Conservation (phyloP, 2,888 invertebrate species). For the Stegana nigrithorax region DNA sequence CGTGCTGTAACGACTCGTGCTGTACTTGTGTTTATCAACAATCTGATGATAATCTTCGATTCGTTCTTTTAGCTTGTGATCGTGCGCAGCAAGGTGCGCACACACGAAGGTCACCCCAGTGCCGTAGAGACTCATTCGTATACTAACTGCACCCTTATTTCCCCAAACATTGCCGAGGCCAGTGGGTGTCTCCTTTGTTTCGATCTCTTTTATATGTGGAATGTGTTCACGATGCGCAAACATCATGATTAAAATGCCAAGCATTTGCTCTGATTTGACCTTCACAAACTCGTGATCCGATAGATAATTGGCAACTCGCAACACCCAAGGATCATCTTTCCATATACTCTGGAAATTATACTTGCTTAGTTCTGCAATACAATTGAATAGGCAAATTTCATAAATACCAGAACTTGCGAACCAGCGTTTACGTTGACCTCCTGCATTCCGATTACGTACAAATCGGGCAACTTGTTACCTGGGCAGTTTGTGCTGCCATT, state of each 20-base stretch:
- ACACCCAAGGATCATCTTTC: slow-evolving; percentile 87
- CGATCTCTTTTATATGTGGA: slow-evolving; percentile 82
- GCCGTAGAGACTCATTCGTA: slow-evolving; percentile 88
- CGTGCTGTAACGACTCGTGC: slow-evolving; percentile 78
- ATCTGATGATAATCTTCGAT: slow-evolving; percentile 90
- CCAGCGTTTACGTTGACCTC: slow-evolving; percentile 90
- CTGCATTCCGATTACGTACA: slow-evolving; percentile 89
- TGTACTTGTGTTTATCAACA: slow-evolving; percentile 83
- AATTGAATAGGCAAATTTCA: no score
- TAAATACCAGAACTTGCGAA: slow-evolving; percentile 82
- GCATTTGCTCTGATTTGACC: slow-evolving; percentile 82
- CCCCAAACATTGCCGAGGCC: slow-evolving; percentile 91
- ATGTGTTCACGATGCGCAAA: slow-evolving; percentile 85
- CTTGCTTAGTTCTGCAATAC: no score
- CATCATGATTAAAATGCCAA: slow-evolving; percentile 84
- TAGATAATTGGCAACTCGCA: slow-evolving; percentile 75
- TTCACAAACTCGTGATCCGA: slow-evolving; percentile 79
- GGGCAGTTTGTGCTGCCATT: slow-evolving; percentile 72
- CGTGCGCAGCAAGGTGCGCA: slow-evolving; percentile 91
- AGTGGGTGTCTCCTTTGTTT: slow-evolving; percentile 87
- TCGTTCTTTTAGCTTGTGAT: slow-evolving; percentile 83
- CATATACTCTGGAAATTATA: no score
- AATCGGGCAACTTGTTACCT: slow-evolving; percentile 78
- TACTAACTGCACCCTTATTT: slow-evolving; percentile 88
- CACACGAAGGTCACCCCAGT: slow-evolving; percentile 90